Conservation (phyloP, 2,113 vertebrate genomes). For the Gymnarchus niloticus region DNA sequence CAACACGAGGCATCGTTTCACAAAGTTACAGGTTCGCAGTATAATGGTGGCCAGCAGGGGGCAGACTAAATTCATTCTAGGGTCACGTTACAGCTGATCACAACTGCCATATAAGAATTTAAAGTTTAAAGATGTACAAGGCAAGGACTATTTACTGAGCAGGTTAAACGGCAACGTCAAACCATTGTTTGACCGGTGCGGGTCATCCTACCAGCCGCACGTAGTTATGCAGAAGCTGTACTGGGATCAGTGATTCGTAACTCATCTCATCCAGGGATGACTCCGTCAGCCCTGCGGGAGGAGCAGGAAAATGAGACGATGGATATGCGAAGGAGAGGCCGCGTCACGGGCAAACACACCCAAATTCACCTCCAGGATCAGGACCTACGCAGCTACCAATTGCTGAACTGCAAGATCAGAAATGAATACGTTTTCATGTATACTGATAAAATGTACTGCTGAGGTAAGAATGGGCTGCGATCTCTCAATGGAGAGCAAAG, state of each 20-base stretch:
- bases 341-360: no score
- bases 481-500: no score
- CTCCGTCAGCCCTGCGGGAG: constrained; percentile 75
- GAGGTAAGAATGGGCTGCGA: no score
- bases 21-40: neutral
- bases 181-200: neutral
- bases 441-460: neutral
- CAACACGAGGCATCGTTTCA: neutral
- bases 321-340: neutral
- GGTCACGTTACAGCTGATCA: neutral
- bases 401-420: neutral
- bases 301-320: constrained; percentile 2
- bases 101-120: neutral
- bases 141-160: neutral
- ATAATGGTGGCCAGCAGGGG: constrained; percentile 36
- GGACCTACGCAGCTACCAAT: neutral
- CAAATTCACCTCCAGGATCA: neutral
- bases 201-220: constrained; percentile 83
- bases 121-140: neutral
- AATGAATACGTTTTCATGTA: no score
- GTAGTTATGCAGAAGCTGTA: constrained; percentile 88
- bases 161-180: neutral
- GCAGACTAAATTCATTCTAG: constrained; percentile 10
- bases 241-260: constrained; percentile 82
- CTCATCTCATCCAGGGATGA: constrained; percentile 80